Percentiles rank a stretch among this genome's conserved stretches.
Evolutionary conservation across 1,140 invertebrate species (phyloP).

Genomic region (Hylaeus volcanicus): DNA sequence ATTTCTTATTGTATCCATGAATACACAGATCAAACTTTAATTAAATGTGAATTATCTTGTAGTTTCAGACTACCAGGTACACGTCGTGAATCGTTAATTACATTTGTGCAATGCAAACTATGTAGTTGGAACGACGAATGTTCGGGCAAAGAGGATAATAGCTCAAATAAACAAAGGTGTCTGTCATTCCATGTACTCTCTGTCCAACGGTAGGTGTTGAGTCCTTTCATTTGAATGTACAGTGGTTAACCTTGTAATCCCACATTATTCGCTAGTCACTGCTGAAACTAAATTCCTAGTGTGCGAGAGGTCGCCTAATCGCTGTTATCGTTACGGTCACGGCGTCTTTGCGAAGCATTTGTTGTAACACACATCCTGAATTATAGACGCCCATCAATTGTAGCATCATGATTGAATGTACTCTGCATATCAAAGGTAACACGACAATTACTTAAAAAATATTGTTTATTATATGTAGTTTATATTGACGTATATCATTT

Average conservation of each 20-base stretch:
- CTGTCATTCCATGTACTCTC: background rate
- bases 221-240: background rate
- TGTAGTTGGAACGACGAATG: background rate
- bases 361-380: too few species aligned
- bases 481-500: too few species aligned
- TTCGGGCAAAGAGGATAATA: background rate
- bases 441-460: background rate
- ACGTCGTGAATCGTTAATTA: background rate
- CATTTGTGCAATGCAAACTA: background rate
- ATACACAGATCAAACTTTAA: background rate
- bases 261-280: background rate
- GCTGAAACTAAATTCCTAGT: background rate
- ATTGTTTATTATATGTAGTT: too few species aligned
- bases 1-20: background rate
- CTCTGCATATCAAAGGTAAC: too few species aligned
- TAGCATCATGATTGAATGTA: too few species aligned
- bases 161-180: slow-evolving; percentile 15
- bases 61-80: background rate
- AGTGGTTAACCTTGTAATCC: slow-evolving; percentile 2
- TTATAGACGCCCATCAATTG: too few species aligned
- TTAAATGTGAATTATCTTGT: background rate
- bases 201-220: too few species aligned
- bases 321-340: background rate
- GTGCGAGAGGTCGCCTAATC: background rate
- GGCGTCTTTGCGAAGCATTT: background rate